Evolutionary conservation across 1,140 invertebrate species (phyloP).

Genomic region (Drosophila repletoides): DNA sequence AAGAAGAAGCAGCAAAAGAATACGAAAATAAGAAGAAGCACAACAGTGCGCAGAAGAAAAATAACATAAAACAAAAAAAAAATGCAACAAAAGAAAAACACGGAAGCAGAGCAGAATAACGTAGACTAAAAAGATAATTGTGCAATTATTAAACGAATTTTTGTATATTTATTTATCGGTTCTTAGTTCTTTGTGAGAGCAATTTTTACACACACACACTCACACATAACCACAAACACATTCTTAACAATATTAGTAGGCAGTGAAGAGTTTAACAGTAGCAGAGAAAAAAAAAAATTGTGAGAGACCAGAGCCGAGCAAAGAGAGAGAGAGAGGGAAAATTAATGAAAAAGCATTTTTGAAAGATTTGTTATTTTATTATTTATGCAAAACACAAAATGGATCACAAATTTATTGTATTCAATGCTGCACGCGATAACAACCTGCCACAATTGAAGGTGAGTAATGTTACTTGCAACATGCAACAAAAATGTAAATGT

Average conservation of each 20-base stretch:
- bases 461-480: slow-evolving; percentile 27
- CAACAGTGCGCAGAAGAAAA: slow-evolving; percentile 38
- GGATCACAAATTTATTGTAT: slow-evolving; percentile 79
- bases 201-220: slow-evolving; percentile 9
- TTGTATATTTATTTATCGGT: slow-evolving; percentile 46
- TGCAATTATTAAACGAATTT: slow-evolving; percentile 43
- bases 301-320: too few species aligned
- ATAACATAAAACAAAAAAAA: too few species aligned
- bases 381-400: slow-evolving; percentile 55
- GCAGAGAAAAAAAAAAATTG: slow-evolving; percentile 36
- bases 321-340: neutral
- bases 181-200: slow-evolving; percentile 37
- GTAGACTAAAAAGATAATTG: slow-evolving; percentile 33
- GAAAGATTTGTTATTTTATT: slow-evolving; percentile 10
- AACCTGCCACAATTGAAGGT: slow-evolving; percentile 77
- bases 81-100: slow-evolving; percentile 47
- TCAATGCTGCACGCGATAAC: slow-evolving; percentile 78
- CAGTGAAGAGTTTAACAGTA: slow-evolving; percentile 31
- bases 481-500: neutral
- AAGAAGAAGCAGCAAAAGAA: too few species aligned
- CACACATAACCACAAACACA: neutral
- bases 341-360: slow-evolving; percentile 1
- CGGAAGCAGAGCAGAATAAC: slow-evolving; percentile 36
- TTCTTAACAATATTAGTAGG: slow-evolving; percentile 26
- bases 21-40: too few species aligned